Base-by-base conservation (phyloP, 2,113 vertebrate species). In the Acanthochromis polyacanthus region DNA sequence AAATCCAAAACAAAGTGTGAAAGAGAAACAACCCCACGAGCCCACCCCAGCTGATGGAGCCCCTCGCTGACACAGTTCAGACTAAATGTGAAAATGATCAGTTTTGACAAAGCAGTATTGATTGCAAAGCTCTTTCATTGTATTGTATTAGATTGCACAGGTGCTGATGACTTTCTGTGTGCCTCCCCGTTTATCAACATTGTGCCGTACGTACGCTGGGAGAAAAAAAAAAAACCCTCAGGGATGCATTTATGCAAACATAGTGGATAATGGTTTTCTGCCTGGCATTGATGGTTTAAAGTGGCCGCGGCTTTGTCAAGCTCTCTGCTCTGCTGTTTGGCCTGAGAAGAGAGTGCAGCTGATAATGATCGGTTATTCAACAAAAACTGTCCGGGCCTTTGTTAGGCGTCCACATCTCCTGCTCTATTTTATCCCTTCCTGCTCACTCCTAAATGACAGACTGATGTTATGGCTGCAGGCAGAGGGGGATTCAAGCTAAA, bases 291-390 rank as follows among this genome's bases (percentile, higher is more conserved):
- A 76, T 67, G 46, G 46, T 70, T 78, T 77, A 57, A 73, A 65
- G 52, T 73, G 78, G 52, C 74, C 59, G 23, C 30, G 32, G 53
- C 51, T 72, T 71, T 75, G 78, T 59, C 36, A 67, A 56, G 36
- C 48, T 74, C 84, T 72, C 64, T 56, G 51, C 55, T 71, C 38
- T 52, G 43, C 55, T 70, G 57, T 78, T 81, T 75, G 48, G 64
- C 60, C 66, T 64, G 67, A 48, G 55, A 46, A 71, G 65, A 60
- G 79, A 64, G 66, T 11, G 63, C 67, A 48, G 71, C 77, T 69
- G 79, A 88, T 89, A 87, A 86, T 83, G 57, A 88, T 64, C 50
- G 6, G 32, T 75, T 72, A 75, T 82, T 67, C 79, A 79, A 78
- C 74, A 78, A 79, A 30, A 81, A 69, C 30, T 59, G 36, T 22